Percentiles rank a stretch among this genome's conserved stretches.
Conservation (phyloP, 1,140 invertebrate genomes). For the Potamilus streckersoni region DNA sequence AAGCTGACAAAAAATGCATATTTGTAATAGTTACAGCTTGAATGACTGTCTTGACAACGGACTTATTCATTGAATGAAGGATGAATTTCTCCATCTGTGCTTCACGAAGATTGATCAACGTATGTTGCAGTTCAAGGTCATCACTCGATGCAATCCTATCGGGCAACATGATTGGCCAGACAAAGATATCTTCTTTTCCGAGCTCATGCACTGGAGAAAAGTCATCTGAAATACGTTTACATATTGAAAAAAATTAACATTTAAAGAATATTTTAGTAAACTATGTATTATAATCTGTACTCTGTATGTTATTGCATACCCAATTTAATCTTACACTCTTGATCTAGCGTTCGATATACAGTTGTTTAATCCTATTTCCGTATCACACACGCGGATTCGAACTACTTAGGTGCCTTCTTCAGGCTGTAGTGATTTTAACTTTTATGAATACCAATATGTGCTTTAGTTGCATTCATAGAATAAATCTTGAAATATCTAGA, state of each 20-base stretch:
- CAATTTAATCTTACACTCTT: too few relatives aligned
- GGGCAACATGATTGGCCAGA: conserved; percentile 54
- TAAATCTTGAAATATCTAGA: too few relatives aligned
- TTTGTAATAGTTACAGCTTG: conserved; percentile 37
- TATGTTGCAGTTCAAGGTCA: conserved; percentile 43
- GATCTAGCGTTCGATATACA: too few relatives aligned
- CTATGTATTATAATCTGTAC: too few relatives aligned
- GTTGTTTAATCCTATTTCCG: too few relatives aligned
- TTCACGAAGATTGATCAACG: conserved; percentile 45
- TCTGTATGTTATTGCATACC: too few relatives aligned
- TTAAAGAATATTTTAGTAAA: too few relatives aligned
- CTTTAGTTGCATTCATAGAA: too few relatives aligned
- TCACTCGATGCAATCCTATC: conserved; percentile 34
- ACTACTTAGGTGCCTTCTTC: too few relatives aligned
- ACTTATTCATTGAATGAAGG: conserved; percentile 55
- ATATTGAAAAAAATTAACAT: neutral
- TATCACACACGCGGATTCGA: too few relatives aligned
- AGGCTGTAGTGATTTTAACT: too few relatives aligned
- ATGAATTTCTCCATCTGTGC: conserved; percentile 53
- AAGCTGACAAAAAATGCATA: neutral
- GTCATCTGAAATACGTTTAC: conserved; percentile 45
- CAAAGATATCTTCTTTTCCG: conserved; percentile 40
- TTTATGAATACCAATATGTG: too few relatives aligned
- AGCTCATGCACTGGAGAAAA: conserved; percentile 56
- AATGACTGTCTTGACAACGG: conserved; percentile 51